Evolutionary conservation across 2,797 vertebrate species (phyloP), one percentile per base, ranked within the genome.

Genomic region (Mus minutoides): DNA sequence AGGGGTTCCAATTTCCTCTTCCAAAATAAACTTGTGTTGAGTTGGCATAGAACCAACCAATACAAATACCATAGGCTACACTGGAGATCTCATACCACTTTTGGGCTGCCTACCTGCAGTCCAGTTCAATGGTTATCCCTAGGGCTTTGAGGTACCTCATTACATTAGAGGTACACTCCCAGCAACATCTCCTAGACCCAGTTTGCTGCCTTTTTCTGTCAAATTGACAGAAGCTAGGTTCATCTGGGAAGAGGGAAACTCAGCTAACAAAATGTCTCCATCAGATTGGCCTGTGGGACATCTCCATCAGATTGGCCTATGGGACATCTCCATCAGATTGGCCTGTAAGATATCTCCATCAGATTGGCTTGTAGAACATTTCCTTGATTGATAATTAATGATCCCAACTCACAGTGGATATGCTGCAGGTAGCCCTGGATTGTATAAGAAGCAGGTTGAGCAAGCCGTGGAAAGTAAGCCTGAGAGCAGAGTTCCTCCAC

Each of bases 101-200:
- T 2, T 3, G 3, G 3, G 26, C 1, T 19, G 11, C 83, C 9
- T 4, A 17, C 6, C 8, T 37, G 4, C 64, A 16, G 13, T 37
- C 46, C 16, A n/a, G 22, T n/a, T 49, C 83, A 3, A 0, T 10
- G 0, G 2, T n/a, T 11, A 3, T 34, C 69, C 22, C 6, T 1
- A 0, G 9, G 37, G 3, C n/a, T 54, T 19, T 12, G 0, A 5
- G 0, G 0, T 2, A 0, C 7, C 52, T 49, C 12, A 26, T 14
- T 16, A 40, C 3, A 0, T 3, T 7, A 40, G 4, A 43, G 37
- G 76, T 13, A 69, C 26, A 3, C 0, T 14, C 31, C 54, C 4
- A 54, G 0, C 12, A 54, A 58, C 37, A 3, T 13, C 75, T 24
- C 37, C 29, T 7, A 0, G 90, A 49, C 37, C 3, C 9, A 46